Base-by-base conservation (phyloP, 2,797 vertebrate genomes). In the Lacerta viridis region DNA sequence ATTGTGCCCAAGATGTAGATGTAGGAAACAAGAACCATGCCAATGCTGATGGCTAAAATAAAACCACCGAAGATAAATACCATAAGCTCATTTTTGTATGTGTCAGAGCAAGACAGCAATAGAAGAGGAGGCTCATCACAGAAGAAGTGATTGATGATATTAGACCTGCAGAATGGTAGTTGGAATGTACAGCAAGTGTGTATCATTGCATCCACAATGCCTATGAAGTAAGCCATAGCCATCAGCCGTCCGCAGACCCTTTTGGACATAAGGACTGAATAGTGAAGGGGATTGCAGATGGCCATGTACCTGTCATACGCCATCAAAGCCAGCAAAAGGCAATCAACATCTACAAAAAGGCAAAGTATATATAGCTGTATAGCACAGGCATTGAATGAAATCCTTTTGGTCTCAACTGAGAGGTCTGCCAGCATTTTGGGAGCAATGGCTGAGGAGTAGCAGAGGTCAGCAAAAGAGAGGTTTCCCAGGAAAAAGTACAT, bases 261-360 rank as follows among this genome's bases (percentile, higher is more conserved):
- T 69, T 91, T 91, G 18, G 92, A 94, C 95, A 96, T 96, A 59
- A 95, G 89, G 10, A 90, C 77, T 7, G 92, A 89, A 64, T 96
- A 96, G 83, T 89, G 92, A 81, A 96, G 85, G 3, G 96, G 95
- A 8, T 93, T 94, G 79, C 95, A 96, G 89, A 96, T 95, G 23
- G 94, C 95, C 91, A 95, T 86, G 64, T 96, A 96, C 36, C 94
- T 90, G 81, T 96, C 94, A 69, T 94, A 96, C 80, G 95, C 94
- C 95, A 96, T 96, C 0, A 92, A 85, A 46, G 94, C 94, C 83
- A 96, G 87, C 27, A 96, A 88, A 78, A 96, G 94, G 68, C 93
- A 95, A 71, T 96, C 94, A 0, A 91, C 90, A 41, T 94, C 93
- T 46, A 90, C 89, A 27, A 93, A 92, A 64, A 94, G 78, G 66